Percentiles rank a stretch among this genome's conserved stretches.
phyloP scores from a whole-genome alignment of 2,113 vertebrate species.

The Delphinus delphis region DNA sequence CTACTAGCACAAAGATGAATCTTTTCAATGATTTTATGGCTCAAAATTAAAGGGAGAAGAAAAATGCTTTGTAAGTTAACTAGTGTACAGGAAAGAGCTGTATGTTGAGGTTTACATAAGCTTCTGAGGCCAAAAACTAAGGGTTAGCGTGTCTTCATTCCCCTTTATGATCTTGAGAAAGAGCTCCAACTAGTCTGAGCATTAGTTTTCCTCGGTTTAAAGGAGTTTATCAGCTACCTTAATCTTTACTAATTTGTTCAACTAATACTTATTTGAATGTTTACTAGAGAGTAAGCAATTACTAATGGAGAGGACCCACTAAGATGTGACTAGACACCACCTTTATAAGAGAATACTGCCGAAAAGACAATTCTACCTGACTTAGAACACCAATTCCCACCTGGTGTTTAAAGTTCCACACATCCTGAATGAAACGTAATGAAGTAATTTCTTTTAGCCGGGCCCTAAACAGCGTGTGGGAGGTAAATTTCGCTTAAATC shows the following conservation, averaged over 20 bases:
- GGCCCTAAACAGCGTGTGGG: neutral
- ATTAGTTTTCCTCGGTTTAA: neutral
- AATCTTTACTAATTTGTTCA: neutral
- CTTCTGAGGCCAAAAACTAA: neutral
- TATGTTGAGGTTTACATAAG: neutral
- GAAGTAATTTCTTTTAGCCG: neutral
- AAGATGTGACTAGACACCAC: neutral
- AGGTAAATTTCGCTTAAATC: neutral
- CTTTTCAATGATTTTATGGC: neutral
- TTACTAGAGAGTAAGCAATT: neutral
- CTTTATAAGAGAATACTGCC: neutral
- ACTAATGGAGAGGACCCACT: neutral
- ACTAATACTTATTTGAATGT: neutral
- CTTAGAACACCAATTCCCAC: neutral
- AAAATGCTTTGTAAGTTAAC: neutral
- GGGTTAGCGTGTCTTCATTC: neutral
- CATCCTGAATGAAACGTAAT: neutral
- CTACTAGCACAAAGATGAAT: neutral
- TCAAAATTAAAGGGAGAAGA: conserved; percentile 7
- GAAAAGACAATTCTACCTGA: neutral
- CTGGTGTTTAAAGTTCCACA: neutral
- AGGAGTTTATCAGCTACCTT: neutral
- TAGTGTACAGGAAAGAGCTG: neutral
- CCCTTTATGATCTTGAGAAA: neutral
- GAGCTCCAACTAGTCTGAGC: neutral